Evolutionary conservation across 2,888 invertebrate species (phyloP), one percentile per base, ranked within the genome.

Genomic region (Ypsolopha scabrella): DNA sequence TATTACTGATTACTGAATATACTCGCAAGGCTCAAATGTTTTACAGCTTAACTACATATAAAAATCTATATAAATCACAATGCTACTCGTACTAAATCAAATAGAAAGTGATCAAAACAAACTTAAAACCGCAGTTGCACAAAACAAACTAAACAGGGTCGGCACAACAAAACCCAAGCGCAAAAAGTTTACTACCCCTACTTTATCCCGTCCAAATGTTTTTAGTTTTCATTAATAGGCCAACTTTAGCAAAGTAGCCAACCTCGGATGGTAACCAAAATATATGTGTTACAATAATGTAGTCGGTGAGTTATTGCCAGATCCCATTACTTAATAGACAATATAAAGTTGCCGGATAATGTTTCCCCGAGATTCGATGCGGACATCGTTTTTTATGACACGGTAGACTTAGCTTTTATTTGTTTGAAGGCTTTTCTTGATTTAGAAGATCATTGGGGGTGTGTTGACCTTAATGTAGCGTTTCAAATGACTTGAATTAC

Each of bases 311-410:
- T 74, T 75, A 78, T 67, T 58, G 69, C 59, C 57, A 64, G 67
- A 65, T 68, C 73, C 72, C 65, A 75, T 77, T 75, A 74, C 67
- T 65, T 72, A 70, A 78, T 72, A 68, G 62, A 66, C 68, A 62
- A 75, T 79, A 79, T 77, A 78, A 78, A 64, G 65, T 75, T 79
- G 77, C 75, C 76, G 71, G 67, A 64, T 68, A 72, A 77, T 78
- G 74, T 75, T 70, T 65, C 68, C 57, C 63, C 67, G n/a, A 46
- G 44, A 46, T 50, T 49, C 47, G 50, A 43, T 50, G 51, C 7
- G 56, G 46, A 53, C 56, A 57, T 61, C 50, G 52, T 56, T 63
- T 64, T 64, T 65, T 65, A 63, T 61, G 63, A 59, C 53, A 53
- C 59, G 54, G 55, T 60, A 55, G 55, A 60, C 56, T 63, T 65